Conservation (phyloP, 2,888 invertebrate genomes). For the Drosophila infuscata region DNA sequence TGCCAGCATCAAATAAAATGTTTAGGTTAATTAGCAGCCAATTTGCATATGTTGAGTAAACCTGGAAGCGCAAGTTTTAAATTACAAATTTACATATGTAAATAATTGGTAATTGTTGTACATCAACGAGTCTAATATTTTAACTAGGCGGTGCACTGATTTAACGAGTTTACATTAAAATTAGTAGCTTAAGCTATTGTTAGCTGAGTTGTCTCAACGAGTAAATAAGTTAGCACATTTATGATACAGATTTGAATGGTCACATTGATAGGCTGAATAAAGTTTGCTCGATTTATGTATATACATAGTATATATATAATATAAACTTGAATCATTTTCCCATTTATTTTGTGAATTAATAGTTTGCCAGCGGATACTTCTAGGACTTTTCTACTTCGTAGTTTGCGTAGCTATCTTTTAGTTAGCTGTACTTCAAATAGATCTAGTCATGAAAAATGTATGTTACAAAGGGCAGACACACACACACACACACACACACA, state of each 20-base stretch:
- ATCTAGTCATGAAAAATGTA: slow-evolving; percentile 32
- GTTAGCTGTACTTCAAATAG: background rate
- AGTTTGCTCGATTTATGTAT: background rate
- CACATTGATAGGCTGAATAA: background rate
- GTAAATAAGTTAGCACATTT: background rate
- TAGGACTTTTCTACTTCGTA: background rate
- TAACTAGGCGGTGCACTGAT: background rate
- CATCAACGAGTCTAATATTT: background rate
- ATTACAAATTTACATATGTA: slow-evolving; percentile 37
- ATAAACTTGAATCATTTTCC: background rate
- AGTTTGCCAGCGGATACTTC: background rate
- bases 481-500: slow-evolving; percentile 10
- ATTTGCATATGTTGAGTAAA: slow-evolving; percentile 51
- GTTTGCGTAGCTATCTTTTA: background rate
- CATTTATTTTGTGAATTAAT: background rate
- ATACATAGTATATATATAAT: too few species aligned
- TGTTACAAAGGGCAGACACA: slow-evolving; percentile 16
- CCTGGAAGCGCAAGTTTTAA: slow-evolving; percentile 14
- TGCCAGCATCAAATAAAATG: slow-evolving; percentile 48
- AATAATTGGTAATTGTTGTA: slow-evolving; percentile 20
- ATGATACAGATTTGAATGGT: background rate
- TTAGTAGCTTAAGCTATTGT: background rate
- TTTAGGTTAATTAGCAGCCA: slow-evolving; percentile 67
- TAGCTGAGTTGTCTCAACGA: background rate
- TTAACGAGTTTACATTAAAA: background rate